These are phyloP conservation scores for Oscheius sp. DNA, from an alignment of 2,888 invertebrate genomes.

Conservation along the genomic window DNA sequence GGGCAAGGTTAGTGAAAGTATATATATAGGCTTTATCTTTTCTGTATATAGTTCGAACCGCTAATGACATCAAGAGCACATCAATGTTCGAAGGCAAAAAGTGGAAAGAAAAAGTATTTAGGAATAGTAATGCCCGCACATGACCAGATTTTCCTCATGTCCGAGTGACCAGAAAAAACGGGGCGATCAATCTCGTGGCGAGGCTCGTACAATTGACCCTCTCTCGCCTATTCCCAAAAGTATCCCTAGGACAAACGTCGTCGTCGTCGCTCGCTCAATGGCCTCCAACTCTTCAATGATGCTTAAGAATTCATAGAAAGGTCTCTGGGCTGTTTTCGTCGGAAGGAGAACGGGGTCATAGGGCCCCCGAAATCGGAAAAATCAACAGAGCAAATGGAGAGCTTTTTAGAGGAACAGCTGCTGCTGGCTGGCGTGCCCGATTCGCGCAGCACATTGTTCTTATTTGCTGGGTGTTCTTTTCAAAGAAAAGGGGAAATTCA, in stretches of 20 bases:
- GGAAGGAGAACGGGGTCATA: constrained; percentile 6
- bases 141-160: too few relatives aligned
- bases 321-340: too few relatives aligned
- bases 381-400: background rate
- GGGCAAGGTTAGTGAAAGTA: background rate
- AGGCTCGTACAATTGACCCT: constrained; percentile 19
- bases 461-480: constrained; percentile 24
- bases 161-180: background rate
- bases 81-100: too few relatives aligned
- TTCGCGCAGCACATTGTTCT: constrained; percentile 19
- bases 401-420: constrained; percentile 22
- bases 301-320: constrained; percentile 27
- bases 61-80: too few relatives aligned
- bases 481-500: background rate
- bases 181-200: constrained; percentile 4
- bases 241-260: constrained; percentile 29
- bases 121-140: too few relatives aligned
- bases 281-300: constrained; percentile 15
- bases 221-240: constrained; percentile 25
- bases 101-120: background rate
- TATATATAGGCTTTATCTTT: background rate
- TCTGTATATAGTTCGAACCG: too few relatives aligned
- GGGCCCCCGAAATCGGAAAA: background rate
- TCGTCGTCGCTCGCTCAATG: constrained; percentile 11
- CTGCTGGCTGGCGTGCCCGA: background rate